Base-by-base conservation (phyloP, 2,888 invertebrate species). In the Cybosia mesomella region DNA sequence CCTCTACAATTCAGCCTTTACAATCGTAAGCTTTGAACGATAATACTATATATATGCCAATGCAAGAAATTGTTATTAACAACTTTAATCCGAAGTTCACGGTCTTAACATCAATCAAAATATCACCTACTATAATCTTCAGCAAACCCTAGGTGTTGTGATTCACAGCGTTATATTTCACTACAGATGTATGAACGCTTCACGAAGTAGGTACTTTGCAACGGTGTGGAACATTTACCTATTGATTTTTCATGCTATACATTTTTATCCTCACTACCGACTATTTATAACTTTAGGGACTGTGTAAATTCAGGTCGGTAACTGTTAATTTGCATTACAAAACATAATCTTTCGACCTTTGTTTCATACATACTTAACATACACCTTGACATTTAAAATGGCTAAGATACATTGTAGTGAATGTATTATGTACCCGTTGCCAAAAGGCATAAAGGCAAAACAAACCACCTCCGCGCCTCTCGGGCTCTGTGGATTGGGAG, bases 91-190 rank as follows among this genome's bases (percentile, higher is more conserved):
- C 74, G 72, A 72, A 75, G 68, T 73, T 73, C 70, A 72, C 71
- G 75, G 79, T 72, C 75, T 71, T 70, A 75, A 80, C 85, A 86
- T 89, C 87, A 84, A 89, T 90, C 89, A 88, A 85, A 86, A 77
- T 75, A 86, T 84, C 87, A 78, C 76, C 70, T 61, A 66, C 66
- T 77, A 79, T 80, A 87, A 89, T 87, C 86, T 83, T 71, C 64
- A 61, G 64, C 74, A 76, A 82, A 83, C 83, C 81, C 71, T 74
- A 77, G 80, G 81, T 84, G 83, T 81, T 81, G 82, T 83, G 83
- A 85, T 86, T 83, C 83, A 80, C 81, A 73, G 71, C 73, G 75
- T 67, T 80, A 76, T 75, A 79, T 83, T 84, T 81, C 76, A 78
- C 75, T 75, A 67, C 69, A 77, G 75, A 83, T 77, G 75, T 81